These are phyloP conservation scores for Polydrusus pterygomalis DNA, from an alignment of 2,888 invertebrate genomes.

Conservation along the genomic window DNA sequence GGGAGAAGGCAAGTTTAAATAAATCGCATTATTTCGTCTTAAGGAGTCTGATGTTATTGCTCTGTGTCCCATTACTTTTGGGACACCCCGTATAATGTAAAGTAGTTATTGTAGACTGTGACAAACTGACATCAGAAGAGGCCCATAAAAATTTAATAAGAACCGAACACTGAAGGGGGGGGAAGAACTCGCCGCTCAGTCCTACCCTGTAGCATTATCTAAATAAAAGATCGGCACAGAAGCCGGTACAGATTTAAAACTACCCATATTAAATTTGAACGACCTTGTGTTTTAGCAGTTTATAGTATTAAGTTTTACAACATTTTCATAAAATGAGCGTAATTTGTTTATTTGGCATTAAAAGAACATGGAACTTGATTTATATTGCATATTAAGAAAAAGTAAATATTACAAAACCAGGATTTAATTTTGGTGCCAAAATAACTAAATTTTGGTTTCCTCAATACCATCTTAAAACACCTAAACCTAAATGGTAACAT, in stretches of 20 bases:
- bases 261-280: slow-evolving; percentile 1
- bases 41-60: no score
- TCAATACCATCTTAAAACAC: background rate
- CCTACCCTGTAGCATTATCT: background rate
- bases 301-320: slow-evolving; percentile 14
- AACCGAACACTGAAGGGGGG: no score
- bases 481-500: background rate
- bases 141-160: no score
- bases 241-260: background rate
- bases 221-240: background rate
- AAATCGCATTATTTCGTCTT: no score
- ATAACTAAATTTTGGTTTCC: background rate
- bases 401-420: slow-evolving; percentile 10
- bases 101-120: no score
- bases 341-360: slow-evolving; percentile 13
- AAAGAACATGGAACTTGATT: slow-evolving; percentile 4
- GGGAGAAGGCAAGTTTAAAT: no score
- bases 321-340: slow-evolving; percentile 7
- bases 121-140: no score
- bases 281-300: slow-evolving; percentile 7
- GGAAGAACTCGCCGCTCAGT: background rate
- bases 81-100: no score
- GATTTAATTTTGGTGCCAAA: background rate
- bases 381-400: slow-evolving; percentile 9
- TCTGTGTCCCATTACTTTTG: no score